Percentiles rank a stretch among this genome's conserved stretches.
phyloP scores from a whole-genome alignment of 1,140 invertebrate species.

The Neelides sp. region DNA sequence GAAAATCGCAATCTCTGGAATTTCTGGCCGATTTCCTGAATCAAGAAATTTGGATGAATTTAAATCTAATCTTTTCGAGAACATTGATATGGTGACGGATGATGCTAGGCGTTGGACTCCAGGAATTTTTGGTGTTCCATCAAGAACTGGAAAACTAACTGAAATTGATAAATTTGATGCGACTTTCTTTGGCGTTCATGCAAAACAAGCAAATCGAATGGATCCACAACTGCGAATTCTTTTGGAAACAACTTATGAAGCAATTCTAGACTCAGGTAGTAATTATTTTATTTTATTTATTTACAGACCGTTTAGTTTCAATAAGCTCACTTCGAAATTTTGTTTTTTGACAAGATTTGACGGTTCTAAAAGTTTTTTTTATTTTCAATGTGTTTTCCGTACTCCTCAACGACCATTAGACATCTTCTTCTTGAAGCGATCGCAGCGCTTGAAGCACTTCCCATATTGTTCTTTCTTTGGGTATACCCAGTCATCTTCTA shows the following conservation, averaged over 20 bases:
- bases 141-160: slow-evolving; percentile 10
- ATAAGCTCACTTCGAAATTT: too few species aligned
- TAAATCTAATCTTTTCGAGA: slow-evolving; percentile 60
- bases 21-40: slow-evolving; percentile 75
- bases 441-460: too few species aligned
- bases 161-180: slow-evolving; percentile 40
- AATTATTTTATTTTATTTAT: too few species aligned
- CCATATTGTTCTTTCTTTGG: too few species aligned
- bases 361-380: too few species aligned
- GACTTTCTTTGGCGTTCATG: slow-evolving; percentile 43
- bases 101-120: slow-evolving; percentile 42
- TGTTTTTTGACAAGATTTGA: too few species aligned
- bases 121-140: slow-evolving; percentile 10
- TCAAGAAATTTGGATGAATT: slow-evolving; percentile 66
- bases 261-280: slow-evolving; percentile 50
- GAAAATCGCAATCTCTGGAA: slow-evolving; percentile 66
- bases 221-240: slow-evolving; percentile 49
- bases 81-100: slow-evolving; percentile 47
- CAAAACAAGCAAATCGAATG: slow-evolving; percentile 42
- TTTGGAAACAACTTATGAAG: slow-evolving; percentile 48
- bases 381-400: too few species aligned
- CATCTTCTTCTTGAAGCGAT: too few species aligned
- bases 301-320: too few species aligned
- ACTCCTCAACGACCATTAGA: too few species aligned
- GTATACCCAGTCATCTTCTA: too few species aligned